These are phyloP conservation scores for Vesta saturnalis DNA, from an alignment of 2,888 invertebrate genomes.

Conservation along the genomic window DNA sequence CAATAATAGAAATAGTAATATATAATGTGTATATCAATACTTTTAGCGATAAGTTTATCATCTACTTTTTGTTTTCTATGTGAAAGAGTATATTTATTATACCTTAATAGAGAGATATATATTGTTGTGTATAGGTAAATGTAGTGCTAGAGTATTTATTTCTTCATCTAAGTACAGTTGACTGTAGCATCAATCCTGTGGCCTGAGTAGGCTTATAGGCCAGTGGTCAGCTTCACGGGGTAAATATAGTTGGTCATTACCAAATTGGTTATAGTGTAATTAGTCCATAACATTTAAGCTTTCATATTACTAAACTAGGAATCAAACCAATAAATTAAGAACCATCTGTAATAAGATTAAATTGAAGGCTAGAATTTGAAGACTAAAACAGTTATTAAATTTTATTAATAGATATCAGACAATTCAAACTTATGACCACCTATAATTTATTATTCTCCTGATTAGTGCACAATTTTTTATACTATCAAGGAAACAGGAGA, in stretches of 20 bases:
- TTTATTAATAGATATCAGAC: not conserved
- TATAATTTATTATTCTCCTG: slow-evolving; percentile 15
- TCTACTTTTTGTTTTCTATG: slow-evolving; percentile 72
- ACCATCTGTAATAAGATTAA: too few relatives aligned
- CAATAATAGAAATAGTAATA: slow-evolving; percentile 55
- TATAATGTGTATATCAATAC: slow-evolving; percentile 38
- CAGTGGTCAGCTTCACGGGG: slow-evolving; percentile 45
- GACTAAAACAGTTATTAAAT: too few relatives aligned
- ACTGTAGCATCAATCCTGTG: slow-evolving; percentile 31
- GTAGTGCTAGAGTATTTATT: slow-evolving; percentile 44
- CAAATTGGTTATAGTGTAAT: slow-evolving; percentile 12
- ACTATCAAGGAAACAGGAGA: slow-evolving; percentile 16
- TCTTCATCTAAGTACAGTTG: slow-evolving; percentile 14
- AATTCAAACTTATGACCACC: slow-evolving; percentile 1
- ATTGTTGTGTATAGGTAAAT: slow-evolving; percentile 56
- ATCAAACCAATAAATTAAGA: too few relatives aligned
- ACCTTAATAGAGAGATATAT: slow-evolving; percentile 63
- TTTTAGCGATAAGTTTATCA: slow-evolving; percentile 67
- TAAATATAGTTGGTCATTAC: slow-evolving; percentile 19
- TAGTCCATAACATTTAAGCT: slow-evolving; percentile 20
- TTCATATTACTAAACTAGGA: too few relatives aligned
- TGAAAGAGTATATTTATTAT: slow-evolving; percentile 71
- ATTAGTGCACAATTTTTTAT: slow-evolving; percentile 4
- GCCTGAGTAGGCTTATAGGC: slow-evolving; percentile 37
- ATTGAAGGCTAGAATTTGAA: too few relatives aligned